Evolutionary conservation across 2,888 invertebrate species (phyloP).

Genomic region (Metallyticus violacea): DNA sequence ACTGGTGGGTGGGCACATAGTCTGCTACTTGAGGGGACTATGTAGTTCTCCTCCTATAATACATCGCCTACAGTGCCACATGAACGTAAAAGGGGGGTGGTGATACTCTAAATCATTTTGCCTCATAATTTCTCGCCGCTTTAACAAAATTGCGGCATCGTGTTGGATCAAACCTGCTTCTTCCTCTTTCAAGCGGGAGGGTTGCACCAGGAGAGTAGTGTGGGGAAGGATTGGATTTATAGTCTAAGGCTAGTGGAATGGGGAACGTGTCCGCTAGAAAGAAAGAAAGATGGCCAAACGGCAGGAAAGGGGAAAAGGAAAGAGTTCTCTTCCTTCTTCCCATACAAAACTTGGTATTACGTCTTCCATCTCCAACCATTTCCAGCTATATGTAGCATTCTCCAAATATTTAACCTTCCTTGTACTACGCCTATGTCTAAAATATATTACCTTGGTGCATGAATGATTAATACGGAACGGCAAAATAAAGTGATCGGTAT

Average conservation of each 20-base stretch:
- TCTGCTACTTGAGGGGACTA: not conserved
- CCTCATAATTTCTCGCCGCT: conserved; percentile 15
- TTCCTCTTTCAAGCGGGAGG: not conserved
- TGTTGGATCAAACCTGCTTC: not conserved
- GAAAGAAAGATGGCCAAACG: too few species aligned
- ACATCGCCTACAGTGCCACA: not conserved
- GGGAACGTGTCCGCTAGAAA: too few species aligned
- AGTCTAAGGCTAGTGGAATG: not conserved
- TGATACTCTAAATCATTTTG: conserved; percentile 17
- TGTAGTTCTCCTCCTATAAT: not conserved
- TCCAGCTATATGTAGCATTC: too few species aligned
- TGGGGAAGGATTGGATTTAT: not conserved
- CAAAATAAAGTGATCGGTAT: too few species aligned
- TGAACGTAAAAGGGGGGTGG: too few species aligned
- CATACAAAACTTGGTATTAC: not conserved
- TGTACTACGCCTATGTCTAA: too few species aligned
- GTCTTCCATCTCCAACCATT: too few species aligned
- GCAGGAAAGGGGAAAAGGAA: not conserved
- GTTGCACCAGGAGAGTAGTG: not conserved
- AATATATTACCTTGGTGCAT: too few species aligned
- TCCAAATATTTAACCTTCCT: too few species aligned
- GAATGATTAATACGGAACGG: too few species aligned
- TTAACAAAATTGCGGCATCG: conserved; percentile 5
- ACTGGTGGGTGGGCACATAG: too few species aligned
- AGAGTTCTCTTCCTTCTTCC: not conserved